phyloP scores from a whole-genome alignment of 2,797 vertebrate species.

The Sandelia bainsii region DNA sequence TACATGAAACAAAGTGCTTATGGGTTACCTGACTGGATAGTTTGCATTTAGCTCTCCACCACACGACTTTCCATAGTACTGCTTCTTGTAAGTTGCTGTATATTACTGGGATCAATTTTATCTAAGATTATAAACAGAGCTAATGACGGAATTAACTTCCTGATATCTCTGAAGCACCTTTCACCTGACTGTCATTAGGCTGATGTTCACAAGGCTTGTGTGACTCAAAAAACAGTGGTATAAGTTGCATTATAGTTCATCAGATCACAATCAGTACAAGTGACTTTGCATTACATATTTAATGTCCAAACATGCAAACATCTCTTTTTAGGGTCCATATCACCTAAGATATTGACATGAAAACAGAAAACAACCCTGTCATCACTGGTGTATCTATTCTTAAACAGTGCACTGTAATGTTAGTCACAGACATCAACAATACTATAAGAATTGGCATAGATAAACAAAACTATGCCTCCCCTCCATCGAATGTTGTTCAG shows the following conservation, averaged over 20 bases:
- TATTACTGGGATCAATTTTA: slow-evolving; percentile 27
- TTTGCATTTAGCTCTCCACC: slow-evolving; percentile 9
- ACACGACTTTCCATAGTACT: slow-evolving; percentile 10
- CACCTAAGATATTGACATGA: slow-evolving; percentile 20
- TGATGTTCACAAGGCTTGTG: slow-evolving; percentile 11
- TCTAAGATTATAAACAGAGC: slow-evolving; percentile 38
- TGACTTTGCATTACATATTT: slow-evolving; percentile 12
- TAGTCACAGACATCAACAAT: slow-evolving; percentile 16
- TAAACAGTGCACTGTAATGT: slow-evolving; percentile 12
- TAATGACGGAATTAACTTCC: slow-evolving; percentile 72
- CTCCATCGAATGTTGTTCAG: slow-evolving; percentile 43
- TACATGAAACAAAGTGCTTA: slow-evolving; percentile 54
- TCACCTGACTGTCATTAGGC: slow-evolving; percentile 15
- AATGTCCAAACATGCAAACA: slow-evolving; percentile 6
- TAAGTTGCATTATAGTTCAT: slow-evolving; percentile 3
- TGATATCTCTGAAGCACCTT: slow-evolving; percentile 58
- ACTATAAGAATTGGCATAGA: slow-evolving; percentile 24
- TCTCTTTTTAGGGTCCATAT: slow-evolving; percentile 15
- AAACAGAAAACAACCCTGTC: slow-evolving; percentile 13
- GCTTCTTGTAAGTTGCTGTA: slow-evolving; percentile 14
- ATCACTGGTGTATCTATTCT: neutral
- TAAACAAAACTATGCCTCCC: slow-evolving; percentile 15
- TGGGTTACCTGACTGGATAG: slow-evolving; percentile 39
- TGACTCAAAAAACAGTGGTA: slow-evolving; percentile 5
- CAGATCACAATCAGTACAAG: slow-evolving; percentile 17